Evolutionary conservation across 2,113 vertebrate genomes (phyloP), one percentile per base, ranked within the genome.

Genomic region (Telmatochromis sp.): DNA sequence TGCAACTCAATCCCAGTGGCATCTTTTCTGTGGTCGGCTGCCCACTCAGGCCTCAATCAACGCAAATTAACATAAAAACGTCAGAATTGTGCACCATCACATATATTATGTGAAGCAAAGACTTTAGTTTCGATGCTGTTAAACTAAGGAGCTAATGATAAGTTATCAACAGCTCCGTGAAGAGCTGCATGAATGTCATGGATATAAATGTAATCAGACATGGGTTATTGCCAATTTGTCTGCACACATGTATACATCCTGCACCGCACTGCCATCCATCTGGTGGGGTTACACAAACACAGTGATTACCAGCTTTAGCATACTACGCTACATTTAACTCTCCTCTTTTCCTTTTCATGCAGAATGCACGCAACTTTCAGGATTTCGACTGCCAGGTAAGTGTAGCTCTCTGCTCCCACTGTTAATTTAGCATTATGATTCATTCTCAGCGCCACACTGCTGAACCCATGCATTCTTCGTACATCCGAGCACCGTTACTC

Each of bases 311-410:
- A 19, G 60, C 55, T 4, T 33, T 28, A 9, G 4, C 75, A 26
- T 10, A n/a, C 23, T 9, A 3, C 5, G 17, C 1, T 50, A 3
- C 23, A 42, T 58, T 58, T 54, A 82, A 89, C 19, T 47, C 7
- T 58, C 9, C 6, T n/a, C 33, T 86, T 79, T 84, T 31, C 2
- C 21, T 83, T 81, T 83, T 86, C 89, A 97, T 91, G 92, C 97
- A 99, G 98, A 98, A 98, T 81, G 96, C 97, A 90, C 97, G 97
- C 86, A 98, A 98, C 94, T 99, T 99, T 95, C 98, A 99, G 92
- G 98, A 99, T 94, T 99, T 99, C 35, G 97, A 99, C 96, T 99
- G 98, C 93, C 98, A 98, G 98, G 98, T 99, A 96, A 97, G 96
- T 94, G 21, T 15, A 37, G 7, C 6, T 73, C 10, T 80, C 71